Evolutionary conservation across 2,888 invertebrate genomes (phyloP).

Genomic region (Rhagonycha lutea): DNA sequence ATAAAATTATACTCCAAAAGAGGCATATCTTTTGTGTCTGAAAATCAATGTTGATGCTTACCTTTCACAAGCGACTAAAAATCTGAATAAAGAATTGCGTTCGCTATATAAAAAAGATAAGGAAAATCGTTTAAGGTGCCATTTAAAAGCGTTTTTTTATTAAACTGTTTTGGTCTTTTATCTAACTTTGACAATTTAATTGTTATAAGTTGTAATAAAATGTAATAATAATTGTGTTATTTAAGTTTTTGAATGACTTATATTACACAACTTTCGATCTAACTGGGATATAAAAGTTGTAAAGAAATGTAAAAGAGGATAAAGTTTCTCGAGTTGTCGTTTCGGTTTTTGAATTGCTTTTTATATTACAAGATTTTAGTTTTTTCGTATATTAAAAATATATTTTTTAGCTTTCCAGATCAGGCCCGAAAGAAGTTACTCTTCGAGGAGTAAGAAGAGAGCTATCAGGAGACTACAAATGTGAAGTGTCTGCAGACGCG

Average conservation of each 20-base stretch:
- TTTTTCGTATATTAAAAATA: neutral
- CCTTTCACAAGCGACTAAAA: conserved; percentile 3
- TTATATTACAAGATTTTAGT: neutral
- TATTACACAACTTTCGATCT: neutral
- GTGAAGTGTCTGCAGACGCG: conserved; percentile 56
- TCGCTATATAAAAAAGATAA: conserved; percentile 1
- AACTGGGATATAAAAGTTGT: neutral
- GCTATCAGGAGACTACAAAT: conserved; percentile 54
- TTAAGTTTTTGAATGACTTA: neutral
- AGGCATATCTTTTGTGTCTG: conserved; percentile 1
- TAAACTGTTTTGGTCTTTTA: neutral
- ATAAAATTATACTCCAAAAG: neutral
- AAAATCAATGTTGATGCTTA: conserved; percentile 4
- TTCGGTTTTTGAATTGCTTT: neutral
- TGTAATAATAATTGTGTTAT: neutral
- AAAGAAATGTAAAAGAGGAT: neutral
- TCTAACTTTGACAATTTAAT: neutral
- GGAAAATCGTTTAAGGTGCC: conserved; percentile 1
- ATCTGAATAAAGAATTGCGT: conserved; percentile 4
- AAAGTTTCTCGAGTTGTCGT: neutral
- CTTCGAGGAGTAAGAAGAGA: conserved; percentile 50
- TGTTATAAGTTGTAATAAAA: neutral
- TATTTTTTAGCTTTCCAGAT: conserved; percentile 52
- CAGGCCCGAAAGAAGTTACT: conserved; percentile 53
- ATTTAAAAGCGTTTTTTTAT: neutral